These are phyloP conservation scores for Nephrotoma flavescens DNA, from an alignment of 2,888 invertebrate species.

Conservation along the genomic window DNA sequence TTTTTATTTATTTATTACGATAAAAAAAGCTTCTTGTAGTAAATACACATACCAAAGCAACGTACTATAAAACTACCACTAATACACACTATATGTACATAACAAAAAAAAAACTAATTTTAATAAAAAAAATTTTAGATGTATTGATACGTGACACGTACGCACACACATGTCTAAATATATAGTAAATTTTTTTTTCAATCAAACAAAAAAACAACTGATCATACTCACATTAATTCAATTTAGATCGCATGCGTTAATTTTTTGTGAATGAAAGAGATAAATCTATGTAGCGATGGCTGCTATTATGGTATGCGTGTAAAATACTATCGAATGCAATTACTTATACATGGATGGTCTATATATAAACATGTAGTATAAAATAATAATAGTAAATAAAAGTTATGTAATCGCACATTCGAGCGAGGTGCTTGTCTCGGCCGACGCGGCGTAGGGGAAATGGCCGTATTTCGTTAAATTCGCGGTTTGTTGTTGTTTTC, in stretches of 20 bases:
- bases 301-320: background rate
- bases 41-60: background rate
- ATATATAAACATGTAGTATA: background rate
- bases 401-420: background rate
- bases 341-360: background rate
- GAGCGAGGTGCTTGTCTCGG: background rate
- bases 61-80: background rate
- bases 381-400: background rate
- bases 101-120: background rate
- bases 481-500: background rate
- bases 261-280: background rate
- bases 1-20: background rate
- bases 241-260: background rate
- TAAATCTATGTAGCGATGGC: background rate
- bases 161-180: background rate
- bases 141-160: background rate
- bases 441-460: background rate
- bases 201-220: background rate
- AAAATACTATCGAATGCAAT: background rate
- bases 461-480: background rate
- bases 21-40: background rate
- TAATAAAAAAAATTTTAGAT: background rate
- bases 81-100: background rate
- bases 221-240: background rate
- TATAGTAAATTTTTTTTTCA: background rate